Percentiles rank a stretch among this genome's conserved stretches.
These are phyloP conservation scores for Sebastes flavidus DNA, from an alignment of 2,797 vertebrate genomes.

Conservation along the genomic window DNA sequence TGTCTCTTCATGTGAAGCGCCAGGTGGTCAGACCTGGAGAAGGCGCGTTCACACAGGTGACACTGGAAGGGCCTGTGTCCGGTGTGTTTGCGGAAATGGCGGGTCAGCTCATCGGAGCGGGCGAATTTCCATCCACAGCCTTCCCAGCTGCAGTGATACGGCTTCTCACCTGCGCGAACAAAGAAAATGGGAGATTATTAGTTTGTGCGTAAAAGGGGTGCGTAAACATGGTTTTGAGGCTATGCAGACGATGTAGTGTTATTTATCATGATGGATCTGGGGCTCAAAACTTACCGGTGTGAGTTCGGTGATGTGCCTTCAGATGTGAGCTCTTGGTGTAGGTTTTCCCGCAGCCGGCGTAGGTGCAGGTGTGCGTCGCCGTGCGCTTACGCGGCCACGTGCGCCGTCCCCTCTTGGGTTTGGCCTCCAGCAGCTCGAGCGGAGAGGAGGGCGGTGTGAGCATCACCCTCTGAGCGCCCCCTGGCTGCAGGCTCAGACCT, in stretches of 20 bases:
- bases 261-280: background rate
- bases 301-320: slow-evolving; percentile 96
- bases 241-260: accelerated
- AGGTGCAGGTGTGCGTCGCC: slow-evolving; percentile 95
- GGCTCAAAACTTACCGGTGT: slow-evolving; percentile 88
- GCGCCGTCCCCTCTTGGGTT: slow-evolving; percentile 95
- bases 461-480: slow-evolving; percentile 85
- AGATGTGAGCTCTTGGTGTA: slow-evolving; percentile 99
- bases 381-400: slow-evolving; percentile 97
- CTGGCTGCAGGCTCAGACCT: slow-evolving; percentile 81
- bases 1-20: slow-evolving; percentile 99
- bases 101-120: slow-evolving; percentile 95
- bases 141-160: slow-evolving; percentile 99
- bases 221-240: background rate
- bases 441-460: slow-evolving; percentile 96
- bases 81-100: slow-evolving; percentile 99
- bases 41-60: slow-evolving; percentile 96
- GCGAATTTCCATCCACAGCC: slow-evolving; percentile 99
- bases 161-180: slow-evolving; percentile 91
- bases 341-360: slow-evolving; percentile 94
- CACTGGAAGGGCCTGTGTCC: slow-evolving; percentile 99
- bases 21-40: slow-evolving; percentile 97
- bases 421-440: slow-evolving; percentile 92
- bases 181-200: background rate
- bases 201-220: background rate